Base-by-base conservation (phyloP, 2,113 vertebrate genomes). In the Sylvietta virens region DNA sequence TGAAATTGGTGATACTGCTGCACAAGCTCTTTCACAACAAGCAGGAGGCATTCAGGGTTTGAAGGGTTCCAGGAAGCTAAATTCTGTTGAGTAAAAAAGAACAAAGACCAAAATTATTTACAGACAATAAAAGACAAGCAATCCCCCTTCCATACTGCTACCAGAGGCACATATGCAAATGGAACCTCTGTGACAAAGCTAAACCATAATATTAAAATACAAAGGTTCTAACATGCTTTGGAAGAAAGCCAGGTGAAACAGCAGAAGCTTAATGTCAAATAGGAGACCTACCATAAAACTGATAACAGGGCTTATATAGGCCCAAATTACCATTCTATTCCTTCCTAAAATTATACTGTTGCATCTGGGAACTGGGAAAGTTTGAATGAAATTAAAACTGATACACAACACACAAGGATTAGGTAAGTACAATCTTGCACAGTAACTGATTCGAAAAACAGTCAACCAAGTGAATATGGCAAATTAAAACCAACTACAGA, bases 1-100 rank as follows among this genome's bases (percentile, higher is more conserved):
- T 99, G 99, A 97, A 99, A 99, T 45, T 98, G 98, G 93, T 99
- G 99, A 97, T 99, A 99, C 88, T 99, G 99, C 96, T 99, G 99
- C 88, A 99, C 98, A 10, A 99, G 98, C 95, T 99, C 99, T 98
- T 99, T 99, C 93, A 99, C 99, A 98, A 99, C 98, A 97, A 98
- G 98, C 69, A 99, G 97, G 80, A 99, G 98, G 94, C 98, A 99
- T 95, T 99, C 99, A 1, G 99, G 98, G 85, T 99, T 98, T 45
- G 97, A 98, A 39, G 99, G 97, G 89, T 99, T 98, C 99, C 99
- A 99, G 90, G 98, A 98, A 90, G 98, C 98, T 90, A 99, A 96
- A 96, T 99, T 99, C 99, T 99, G 95, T 35, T 71, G 48, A 94
- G 66, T 22, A 93, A 60, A 47, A 92, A 88, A 96, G 45, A 90